Conservation (phyloP, 2,113 vertebrate genomes). For the Neodon shergylaensis region DNA sequence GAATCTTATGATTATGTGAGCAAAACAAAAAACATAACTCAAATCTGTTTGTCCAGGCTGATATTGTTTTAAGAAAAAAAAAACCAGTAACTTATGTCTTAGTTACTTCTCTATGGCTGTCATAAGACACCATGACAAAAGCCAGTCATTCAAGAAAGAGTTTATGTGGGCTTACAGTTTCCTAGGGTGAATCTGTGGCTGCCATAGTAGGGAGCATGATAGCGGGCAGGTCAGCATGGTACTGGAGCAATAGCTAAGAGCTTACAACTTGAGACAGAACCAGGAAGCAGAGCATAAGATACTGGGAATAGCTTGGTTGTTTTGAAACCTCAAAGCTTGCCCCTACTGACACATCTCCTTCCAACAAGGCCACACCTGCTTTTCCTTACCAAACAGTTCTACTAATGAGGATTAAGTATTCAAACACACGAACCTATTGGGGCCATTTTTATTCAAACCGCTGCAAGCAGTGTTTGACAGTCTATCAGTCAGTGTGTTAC, state of each 20-base stretch:
- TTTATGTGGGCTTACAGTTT: background rate
- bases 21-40: background rate
- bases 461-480: background rate
- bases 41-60: background rate
- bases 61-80: background rate
- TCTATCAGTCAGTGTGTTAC: too few species aligned
- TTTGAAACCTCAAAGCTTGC: background rate
- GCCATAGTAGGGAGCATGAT: background rate
- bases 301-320: background rate
- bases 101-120: background rate
- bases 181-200: background rate
- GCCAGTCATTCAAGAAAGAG: background rate
- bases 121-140: background rate
- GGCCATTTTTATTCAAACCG: background rate
- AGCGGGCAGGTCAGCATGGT: background rate
- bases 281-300: background rate
- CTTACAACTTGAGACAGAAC: background rate
- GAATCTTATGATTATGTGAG: background rate
- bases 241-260: background rate
- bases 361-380: background rate
- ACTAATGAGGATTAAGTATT: background rate
- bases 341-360: background rate
- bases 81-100: background rate
- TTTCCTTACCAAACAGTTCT: background rate
- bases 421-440: background rate